Conservation (phyloP, 2,113 vertebrate species). For the Hemibagrus wyckioides region DNA sequence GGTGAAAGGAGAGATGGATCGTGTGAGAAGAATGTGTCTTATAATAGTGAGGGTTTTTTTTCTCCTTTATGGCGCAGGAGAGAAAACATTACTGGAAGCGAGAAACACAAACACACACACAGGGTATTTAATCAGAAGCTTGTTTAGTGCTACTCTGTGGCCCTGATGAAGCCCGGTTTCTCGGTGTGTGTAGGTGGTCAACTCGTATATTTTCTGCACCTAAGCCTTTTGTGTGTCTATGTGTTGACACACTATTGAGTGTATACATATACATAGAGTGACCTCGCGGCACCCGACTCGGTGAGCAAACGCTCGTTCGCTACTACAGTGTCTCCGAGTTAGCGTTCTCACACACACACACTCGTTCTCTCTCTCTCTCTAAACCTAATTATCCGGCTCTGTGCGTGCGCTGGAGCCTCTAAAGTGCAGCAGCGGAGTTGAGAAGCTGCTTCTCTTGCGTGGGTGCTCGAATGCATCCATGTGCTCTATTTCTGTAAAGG, state of each 20-base stretch:
- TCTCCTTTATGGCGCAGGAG: conserved; percentile 2
- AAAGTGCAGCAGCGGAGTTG: conserved; percentile 73
- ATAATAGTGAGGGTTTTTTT: neutral
- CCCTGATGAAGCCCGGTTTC: conserved; percentile 31
- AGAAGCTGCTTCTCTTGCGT: conserved; percentile 75
- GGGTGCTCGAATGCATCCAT: conserved; percentile 75
- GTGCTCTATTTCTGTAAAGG: conserved; percentile 75
- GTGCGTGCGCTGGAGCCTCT: conserved; percentile 71
- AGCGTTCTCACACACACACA: neutral
- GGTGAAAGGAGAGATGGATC: neutral
- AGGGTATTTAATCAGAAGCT: neutral
- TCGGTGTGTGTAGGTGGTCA: conserved; percentile 42
- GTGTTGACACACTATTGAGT: conserved; percentile 14
- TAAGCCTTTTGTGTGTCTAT: conserved; percentile 15
- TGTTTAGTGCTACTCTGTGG: conserved; percentile 17
- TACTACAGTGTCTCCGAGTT: conserved; percentile 29
- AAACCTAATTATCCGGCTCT: conserved; percentile 74
- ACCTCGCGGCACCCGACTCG: conserved; percentile 22
- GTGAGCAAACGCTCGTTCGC: conserved; percentile 8
- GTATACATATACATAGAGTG: conserved; percentile 32
- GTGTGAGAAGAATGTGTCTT: conserved; percentile 3
- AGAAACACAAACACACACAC: neutral
- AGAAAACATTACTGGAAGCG: conserved; percentile 5
- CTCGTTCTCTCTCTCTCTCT: conserved; percentile 34
- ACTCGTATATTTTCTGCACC: conserved; percentile 24